phyloP scores from a whole-genome alignment of 2,888 invertebrate species.

The Hypselothyrea guttata region DNA sequence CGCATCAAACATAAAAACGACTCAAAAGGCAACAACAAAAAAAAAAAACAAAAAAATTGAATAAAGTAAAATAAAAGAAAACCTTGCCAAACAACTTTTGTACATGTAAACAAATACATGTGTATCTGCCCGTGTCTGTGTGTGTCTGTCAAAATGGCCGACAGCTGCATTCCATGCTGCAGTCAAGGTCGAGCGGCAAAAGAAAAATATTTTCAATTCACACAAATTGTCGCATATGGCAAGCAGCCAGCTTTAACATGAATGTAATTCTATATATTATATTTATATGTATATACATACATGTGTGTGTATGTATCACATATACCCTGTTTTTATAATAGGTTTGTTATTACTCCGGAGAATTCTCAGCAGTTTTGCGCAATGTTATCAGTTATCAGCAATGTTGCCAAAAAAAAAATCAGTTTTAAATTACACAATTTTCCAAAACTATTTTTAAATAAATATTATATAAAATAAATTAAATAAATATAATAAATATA shows the following conservation, averaged over 20 bases:
- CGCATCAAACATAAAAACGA: conserved; percentile 55
- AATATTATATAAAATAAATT: no score
- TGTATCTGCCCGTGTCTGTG: conserved; percentile 3
- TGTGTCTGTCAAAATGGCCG: conserved; percentile 32
- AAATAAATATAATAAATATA: no score
- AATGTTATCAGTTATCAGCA: no score
- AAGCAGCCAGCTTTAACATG: conserved; percentile 35
- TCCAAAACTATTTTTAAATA: no score
- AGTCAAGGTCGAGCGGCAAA: conserved; percentile 60
- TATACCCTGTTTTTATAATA: no score
- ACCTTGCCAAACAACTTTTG: conserved; percentile 50
- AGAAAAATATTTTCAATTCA: conserved; percentile 19
- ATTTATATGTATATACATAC: not conserved
- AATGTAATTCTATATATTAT: not conserved
- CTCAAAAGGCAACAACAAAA: conserved; percentile 24
- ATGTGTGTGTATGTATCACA: no score
- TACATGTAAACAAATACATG: not conserved
- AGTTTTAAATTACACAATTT: no score
- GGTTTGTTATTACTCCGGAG: no score
- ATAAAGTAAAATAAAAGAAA: no score
- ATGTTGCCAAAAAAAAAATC: no score
- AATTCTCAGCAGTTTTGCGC: no score
- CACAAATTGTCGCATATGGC: conserved; percentile 42
- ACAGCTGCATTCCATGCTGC: conserved; percentile 44
- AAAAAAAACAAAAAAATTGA: no score